Conservation (phyloP, 2,797 vertebrate species). For the Helostoma temminkii region DNA sequence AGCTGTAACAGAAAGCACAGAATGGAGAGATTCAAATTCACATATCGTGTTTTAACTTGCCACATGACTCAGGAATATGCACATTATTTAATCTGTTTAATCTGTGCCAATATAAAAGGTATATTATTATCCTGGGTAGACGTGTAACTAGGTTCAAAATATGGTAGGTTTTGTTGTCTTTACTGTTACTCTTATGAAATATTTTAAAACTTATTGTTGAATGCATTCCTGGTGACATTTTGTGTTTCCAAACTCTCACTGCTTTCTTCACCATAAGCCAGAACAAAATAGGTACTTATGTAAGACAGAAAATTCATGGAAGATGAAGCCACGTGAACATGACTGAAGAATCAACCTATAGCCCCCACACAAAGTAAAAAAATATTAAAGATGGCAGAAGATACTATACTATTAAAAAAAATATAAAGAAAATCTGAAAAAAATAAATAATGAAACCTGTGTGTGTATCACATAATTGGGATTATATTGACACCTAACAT, state of each 20-base stretch:
- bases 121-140: neutral
- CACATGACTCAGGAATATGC: neutral
- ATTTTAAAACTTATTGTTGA: too few relatives aligned
- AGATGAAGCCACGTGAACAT: neutral
- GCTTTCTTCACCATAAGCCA: neutral
- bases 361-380: neutral
- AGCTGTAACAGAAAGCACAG: neutral
- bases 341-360: neutral
- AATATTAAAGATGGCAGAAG: neutral
- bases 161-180: neutral
- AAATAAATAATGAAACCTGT: neutral
- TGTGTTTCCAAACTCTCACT: too few relatives aligned
- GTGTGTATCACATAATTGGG: neutral
- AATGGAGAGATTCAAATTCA: neutral
- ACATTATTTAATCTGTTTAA: neutral
- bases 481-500: neutral
- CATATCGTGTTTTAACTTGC: constrained; percentile 10
- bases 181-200: neutral
- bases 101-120: neutral
- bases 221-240: neutral
- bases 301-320: neutral
- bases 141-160: neutral
- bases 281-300: neutral
- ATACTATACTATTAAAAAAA: too few relatives aligned
- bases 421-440: too few relatives aligned